These are phyloP conservation scores for Schizaphis graminum DNA, from an alignment of 2,888 invertebrate genomes.

Conservation along the genomic window DNA sequence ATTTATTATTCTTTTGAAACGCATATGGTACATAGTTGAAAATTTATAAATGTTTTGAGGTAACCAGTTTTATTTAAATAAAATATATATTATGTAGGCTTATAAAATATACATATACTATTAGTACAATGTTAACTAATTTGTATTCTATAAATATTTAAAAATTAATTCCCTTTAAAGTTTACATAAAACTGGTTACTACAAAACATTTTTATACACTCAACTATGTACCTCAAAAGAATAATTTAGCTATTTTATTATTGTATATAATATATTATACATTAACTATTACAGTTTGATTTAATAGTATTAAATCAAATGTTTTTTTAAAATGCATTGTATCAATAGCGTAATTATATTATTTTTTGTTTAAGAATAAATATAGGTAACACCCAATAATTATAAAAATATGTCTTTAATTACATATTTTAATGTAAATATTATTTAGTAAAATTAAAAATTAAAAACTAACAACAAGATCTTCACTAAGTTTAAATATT, in stretches of 20 bases:
- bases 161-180: too few species aligned
- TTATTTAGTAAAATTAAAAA: not conserved
- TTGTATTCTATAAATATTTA: too few species aligned
- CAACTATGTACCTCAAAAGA: too few species aligned
- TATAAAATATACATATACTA: too few species aligned
- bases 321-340: not conserved
- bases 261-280: too few species aligned
- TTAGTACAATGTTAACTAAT: too few species aligned
- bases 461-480: not conserved
- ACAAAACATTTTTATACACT: too few species aligned
- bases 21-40: not conserved
- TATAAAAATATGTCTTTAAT: not conserved
- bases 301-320: not conserved
- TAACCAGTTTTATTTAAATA: not conserved
- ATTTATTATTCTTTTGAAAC: not conserved
- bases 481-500: not conserved
- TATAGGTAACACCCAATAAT: not conserved
- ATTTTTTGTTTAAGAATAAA: not conserved
- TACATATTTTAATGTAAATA: not conserved
- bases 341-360: not conserved
- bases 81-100: too few species aligned
- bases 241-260: too few species aligned
- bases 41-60: not conserved
- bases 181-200: too few species aligned
- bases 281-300: too few species aligned